These are phyloP conservation scores for Mesaphorura yosii DNA, from an alignment of 1,140 invertebrate genomes.

Conservation along the genomic window DNA sequence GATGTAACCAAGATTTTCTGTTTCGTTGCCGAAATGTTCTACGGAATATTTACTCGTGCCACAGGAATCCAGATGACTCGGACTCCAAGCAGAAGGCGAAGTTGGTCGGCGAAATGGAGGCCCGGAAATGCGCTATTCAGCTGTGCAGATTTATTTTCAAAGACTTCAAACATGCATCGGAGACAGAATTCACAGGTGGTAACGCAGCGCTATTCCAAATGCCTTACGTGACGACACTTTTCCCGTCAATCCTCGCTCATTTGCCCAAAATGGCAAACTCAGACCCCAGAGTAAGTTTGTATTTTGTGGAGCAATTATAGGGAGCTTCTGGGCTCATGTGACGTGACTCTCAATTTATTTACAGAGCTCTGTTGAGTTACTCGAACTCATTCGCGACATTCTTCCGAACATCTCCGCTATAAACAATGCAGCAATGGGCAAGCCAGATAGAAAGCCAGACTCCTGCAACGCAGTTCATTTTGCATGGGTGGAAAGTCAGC, in stretches of 20 bases:
- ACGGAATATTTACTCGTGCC: constrained; percentile 8
- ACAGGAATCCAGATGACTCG: constrained; percentile 50
- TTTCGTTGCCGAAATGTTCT: not conserved
- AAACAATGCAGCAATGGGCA: constrained; percentile 45
- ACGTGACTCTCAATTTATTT: no score
- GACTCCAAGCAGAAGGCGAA: constrained; percentile 51
- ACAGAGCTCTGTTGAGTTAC: constrained; percentile 76
- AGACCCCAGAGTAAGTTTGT: constrained; percentile 57
- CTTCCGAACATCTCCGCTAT: constrained; percentile 76
- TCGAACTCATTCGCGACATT: constrained; percentile 80
- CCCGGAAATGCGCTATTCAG: constrained; percentile 53
- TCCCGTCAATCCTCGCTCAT: constrained; percentile 67
- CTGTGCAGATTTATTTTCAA: constrained; percentile 21
- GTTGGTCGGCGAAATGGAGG: constrained; percentile 57
- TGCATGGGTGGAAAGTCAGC: constrained; percentile 86
- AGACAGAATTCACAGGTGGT: constrained; percentile 32
- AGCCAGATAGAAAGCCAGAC: constrained; percentile 11
- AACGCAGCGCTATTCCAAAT: constrained; percentile 15
- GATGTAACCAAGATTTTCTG: not conserved
- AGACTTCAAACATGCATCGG: constrained; percentile 21
- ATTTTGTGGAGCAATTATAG: not conserved
- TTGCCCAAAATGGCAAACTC: constrained; percentile 66
- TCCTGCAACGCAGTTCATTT: constrained; percentile 53
- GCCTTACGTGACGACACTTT: constrained; percentile 55
- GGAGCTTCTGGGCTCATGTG: not conserved